A percentile compares a stretch with the other conserved stretches of the same genome.
Conservation (phyloP, 2,113 vertebrate genomes). For the Chlamydotis undulata region DNA sequence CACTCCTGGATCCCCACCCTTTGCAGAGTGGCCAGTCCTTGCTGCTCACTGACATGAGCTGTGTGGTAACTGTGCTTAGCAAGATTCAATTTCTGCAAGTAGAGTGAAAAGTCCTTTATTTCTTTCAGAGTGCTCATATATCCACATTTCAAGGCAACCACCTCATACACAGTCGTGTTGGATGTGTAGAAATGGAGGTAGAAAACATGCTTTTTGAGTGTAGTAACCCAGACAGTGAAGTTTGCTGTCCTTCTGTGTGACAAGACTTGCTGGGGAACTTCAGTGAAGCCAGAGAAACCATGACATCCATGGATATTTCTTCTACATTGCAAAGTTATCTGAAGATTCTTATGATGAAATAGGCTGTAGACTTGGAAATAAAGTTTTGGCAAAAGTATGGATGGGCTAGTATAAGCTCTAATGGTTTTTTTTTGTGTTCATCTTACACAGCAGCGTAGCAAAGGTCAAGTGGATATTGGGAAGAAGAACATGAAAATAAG, state of each 20-base stretch:
- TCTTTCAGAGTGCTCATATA: not conserved
- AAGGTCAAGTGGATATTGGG: not conserved
- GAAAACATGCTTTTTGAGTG: not conserved
- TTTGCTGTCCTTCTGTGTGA: not conserved
- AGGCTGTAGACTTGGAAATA: not conserved
- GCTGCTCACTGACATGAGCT: not conserved
- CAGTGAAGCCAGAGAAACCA: not conserved
- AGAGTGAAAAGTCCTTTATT: not conserved
- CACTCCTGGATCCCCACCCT: not conserved
- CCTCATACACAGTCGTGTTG: accelerated
- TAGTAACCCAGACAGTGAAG: not conserved
- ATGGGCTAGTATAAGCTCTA: not conserved
- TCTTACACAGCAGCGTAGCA: not conserved
- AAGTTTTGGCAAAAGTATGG: not conserved
- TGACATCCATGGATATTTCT: not conserved
- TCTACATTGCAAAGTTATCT: not conserved
- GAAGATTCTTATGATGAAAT: not conserved
- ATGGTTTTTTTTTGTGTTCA: not conserved
- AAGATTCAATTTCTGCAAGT: not conserved
- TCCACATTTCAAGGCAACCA: not conserved
- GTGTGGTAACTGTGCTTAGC: not conserved
- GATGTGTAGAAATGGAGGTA: not conserved
- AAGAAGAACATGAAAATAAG: not conserved
- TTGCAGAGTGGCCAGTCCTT: too few species aligned
- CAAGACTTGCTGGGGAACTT: not conserved